Evolutionary conservation across 1,140 invertebrate genomes (phyloP).

Genomic region (Aphidius gifuensis): DNA sequence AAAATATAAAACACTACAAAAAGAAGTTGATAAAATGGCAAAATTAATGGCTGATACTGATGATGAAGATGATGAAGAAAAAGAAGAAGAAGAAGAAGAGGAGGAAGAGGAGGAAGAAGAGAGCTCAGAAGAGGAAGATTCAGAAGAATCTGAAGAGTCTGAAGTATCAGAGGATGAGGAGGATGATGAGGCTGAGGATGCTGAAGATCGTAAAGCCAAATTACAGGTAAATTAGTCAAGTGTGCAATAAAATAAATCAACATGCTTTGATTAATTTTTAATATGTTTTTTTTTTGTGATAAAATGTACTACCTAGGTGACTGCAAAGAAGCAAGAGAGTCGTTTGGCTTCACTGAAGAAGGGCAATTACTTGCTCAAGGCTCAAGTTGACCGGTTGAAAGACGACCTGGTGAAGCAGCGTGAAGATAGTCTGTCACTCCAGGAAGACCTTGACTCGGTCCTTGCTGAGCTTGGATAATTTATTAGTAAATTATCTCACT

Average conservation of each 20-base stretch:
- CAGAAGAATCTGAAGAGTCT: conserved; percentile 62
- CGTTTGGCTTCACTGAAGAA: conserved; percentile 76
- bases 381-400: conserved; percentile 79
- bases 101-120: conserved; percentile 61
- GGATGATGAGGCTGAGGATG: conserved; percentile 51
- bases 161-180: conserved; percentile 61
- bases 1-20: conserved; percentile 74
- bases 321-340: conserved; percentile 71
- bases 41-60: conserved; percentile 75
- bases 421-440: conserved; percentile 69
- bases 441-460: conserved; percentile 80
- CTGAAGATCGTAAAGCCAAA: conserved; percentile 43
- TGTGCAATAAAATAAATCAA: too few species aligned
- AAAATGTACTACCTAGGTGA: conserved; percentile 46
- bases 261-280: too few species aligned
- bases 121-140: conserved; percentile 63
- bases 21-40: conserved; percentile 87
- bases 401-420: conserved; percentile 80
- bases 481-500: too few species aligned
- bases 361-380: conserved; percentile 79
- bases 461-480: conserved; percentile 65
- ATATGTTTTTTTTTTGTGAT: not conserved
- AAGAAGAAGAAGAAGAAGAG: conserved; percentile 60
- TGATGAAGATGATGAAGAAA: conserved; percentile 63
- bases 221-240: conserved; percentile 38